Conservation (phyloP, 2,797 vertebrate genomes). For the Prionace glauca region DNA sequence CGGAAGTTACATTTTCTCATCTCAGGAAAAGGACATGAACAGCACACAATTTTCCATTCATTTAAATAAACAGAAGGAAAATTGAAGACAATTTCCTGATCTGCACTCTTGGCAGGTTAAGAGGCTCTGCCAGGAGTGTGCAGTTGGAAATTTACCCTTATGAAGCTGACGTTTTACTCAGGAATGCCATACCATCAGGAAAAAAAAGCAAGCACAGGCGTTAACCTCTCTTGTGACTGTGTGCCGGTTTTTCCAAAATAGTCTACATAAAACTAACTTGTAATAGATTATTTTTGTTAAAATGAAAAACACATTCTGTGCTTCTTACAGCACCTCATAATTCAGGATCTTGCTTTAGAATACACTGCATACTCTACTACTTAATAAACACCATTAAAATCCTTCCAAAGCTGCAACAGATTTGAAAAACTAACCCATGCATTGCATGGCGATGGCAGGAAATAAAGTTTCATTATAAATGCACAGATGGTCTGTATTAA, state of each 20-base stretch:
- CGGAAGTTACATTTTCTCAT: not conserved
- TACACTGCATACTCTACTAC: constrained; percentile 23
- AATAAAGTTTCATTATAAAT: constrained; percentile 72
- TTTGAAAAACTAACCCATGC: constrained; percentile 59
- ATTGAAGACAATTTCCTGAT: not conserved
- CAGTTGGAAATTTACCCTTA: not conserved
- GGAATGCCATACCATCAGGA: not conserved
- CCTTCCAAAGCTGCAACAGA: constrained; percentile 45
- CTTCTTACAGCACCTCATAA: constrained; percentile 32
- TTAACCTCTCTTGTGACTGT: constrained; percentile 3
- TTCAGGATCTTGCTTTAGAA: constrained; percentile 28
- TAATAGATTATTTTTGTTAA: constrained; percentile 51
- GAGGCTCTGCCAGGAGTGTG: not conserved
- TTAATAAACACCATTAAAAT: constrained; percentile 32
- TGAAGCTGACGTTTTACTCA: not conserved
- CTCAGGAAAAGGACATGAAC: not conserved
- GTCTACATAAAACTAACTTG: not conserved
- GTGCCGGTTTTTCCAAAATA: constrained; percentile 19
- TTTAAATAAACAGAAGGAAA: not conserved
- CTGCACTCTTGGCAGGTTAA: not conserved
- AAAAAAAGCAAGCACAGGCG: not conserved
- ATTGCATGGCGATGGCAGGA: constrained; percentile 60
- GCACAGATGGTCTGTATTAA: constrained; percentile 89
- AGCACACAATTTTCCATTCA: not conserved
- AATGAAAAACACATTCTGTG: constrained; percentile 19